Evolutionary conservation across 2,113 vertebrate species (phyloP).

Genomic region (Eulemur rufifrons): DNA sequence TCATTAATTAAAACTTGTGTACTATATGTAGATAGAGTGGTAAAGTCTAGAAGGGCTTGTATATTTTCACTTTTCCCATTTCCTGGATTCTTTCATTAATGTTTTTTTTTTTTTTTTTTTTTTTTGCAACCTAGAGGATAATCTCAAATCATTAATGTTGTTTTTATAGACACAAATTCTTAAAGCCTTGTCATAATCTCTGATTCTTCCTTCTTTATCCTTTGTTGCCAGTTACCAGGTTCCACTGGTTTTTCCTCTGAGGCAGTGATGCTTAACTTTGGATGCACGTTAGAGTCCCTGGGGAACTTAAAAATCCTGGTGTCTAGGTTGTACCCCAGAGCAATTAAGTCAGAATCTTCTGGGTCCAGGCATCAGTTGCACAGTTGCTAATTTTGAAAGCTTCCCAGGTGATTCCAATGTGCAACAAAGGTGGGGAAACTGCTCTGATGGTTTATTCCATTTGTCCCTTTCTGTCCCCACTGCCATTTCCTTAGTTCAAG

Average conservation of each 20-base stretch:
- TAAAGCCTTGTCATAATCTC: neutral
- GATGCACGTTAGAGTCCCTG: neutral
- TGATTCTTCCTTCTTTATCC: neutral
- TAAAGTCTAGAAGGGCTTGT: neutral
- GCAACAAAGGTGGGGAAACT: neutral
- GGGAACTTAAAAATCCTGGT: neutral
- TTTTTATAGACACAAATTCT: neutral
- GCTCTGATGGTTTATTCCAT: neutral
- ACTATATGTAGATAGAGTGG: neutral
- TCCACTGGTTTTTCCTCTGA: neutral
- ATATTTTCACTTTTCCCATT: slow-evolving; percentile 27
- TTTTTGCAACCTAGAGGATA: neutral
- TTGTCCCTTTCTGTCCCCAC: neutral
- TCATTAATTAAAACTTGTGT: neutral
- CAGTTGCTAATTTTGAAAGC: neutral
- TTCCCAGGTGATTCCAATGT: neutral
- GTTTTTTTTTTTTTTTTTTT: slow-evolving; percentile 45
- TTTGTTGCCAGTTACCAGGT: neutral
- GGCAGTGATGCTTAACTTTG: slow-evolving; percentile 34
- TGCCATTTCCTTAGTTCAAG: neutral
- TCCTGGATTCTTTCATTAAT: neutral
- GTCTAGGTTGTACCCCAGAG: neutral
- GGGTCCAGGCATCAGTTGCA: neutral
- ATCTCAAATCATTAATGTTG: too few species aligned
- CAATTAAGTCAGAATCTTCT: neutral